A percentile compares a stretch with the other conserved stretches of the same genome.
phyloP scores from a whole-genome alignment of 1,140 invertebrate genomes.

The Lordiphosa clarofinis region DNA sequence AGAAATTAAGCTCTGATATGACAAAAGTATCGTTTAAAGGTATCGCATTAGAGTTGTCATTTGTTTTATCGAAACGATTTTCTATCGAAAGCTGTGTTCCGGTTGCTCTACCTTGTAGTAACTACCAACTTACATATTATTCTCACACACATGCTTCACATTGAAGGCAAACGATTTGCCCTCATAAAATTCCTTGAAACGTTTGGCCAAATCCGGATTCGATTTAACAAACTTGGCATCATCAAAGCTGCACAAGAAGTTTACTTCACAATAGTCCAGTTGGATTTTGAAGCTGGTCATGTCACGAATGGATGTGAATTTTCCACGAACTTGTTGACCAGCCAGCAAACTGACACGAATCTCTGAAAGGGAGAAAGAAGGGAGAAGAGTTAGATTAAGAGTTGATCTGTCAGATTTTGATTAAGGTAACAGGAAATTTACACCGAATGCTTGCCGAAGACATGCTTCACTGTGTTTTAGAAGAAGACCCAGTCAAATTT shows the following conservation, averaged over 20 bases:
- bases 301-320: constrained; percentile 62
- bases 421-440: too few relatives aligned
- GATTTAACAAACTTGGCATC: constrained; percentile 73
- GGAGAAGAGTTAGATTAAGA: background rate
- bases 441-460: too few relatives aligned
- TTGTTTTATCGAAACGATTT: too few relatives aligned
- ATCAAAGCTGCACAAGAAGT: constrained; percentile 68
- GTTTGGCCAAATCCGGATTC: constrained; percentile 58
- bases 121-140: constrained; percentile 62
- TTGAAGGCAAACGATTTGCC: constrained; percentile 69
- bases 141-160: constrained; percentile 69
- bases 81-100: too few relatives aligned
- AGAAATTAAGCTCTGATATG: too few relatives aligned
- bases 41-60: too few relatives aligned
- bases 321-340: constrained; percentile 71
- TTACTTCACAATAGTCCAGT: constrained; percentile 57
- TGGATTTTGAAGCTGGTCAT: constrained; percentile 72
- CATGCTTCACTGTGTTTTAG: too few relatives aligned
- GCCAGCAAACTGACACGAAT: constrained; percentile 57
- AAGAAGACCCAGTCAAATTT: too few relatives aligned
- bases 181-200: constrained; percentile 69
- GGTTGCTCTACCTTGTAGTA: too few relatives aligned
- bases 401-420: too few relatives aligned
- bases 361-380: constrained; percentile 47
- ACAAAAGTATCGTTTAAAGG: too few relatives aligned